These are phyloP conservation scores for Sylvilagus floridanus DNA, from an alignment of 2,797 vertebrate genomes.

Conservation along the genomic window DNA sequence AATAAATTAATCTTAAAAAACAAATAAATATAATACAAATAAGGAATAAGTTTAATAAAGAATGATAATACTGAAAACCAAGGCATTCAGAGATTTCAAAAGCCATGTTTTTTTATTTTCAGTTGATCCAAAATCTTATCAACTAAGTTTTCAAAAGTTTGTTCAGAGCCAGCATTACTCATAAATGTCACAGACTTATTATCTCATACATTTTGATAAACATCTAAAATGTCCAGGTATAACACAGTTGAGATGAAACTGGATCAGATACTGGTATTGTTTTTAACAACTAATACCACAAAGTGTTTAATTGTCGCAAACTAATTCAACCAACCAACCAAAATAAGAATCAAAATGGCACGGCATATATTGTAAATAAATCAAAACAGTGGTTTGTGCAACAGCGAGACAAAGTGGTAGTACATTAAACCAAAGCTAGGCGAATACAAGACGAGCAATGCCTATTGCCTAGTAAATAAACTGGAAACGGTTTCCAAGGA, in stretches of 20 bases:
- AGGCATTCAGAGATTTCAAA: slow-evolving; percentile 91
- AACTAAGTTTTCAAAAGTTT: slow-evolving; percentile 88
- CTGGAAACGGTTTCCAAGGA: slow-evolving; percentile 88
- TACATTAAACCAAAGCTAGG: slow-evolving; percentile 87
- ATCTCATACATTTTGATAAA: slow-evolving; percentile 86
- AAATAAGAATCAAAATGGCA: slow-evolving; percentile 89
- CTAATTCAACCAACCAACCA: slow-evolving; percentile 90
- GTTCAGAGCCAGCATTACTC: slow-evolving; percentile 88
- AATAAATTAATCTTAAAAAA: too few species aligned
- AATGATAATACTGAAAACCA: slow-evolving; percentile 93
- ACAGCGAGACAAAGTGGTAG: slow-evolving; percentile 92
- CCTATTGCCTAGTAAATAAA: slow-evolving; percentile 97
- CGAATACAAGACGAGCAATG: slow-evolving; percentile 87
- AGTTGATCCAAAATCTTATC: slow-evolving; percentile 90
- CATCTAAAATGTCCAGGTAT: slow-evolving; percentile 89
- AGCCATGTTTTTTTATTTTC: slow-evolving; percentile 88
- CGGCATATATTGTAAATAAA: slow-evolving; percentile 88
- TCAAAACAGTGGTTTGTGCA: slow-evolving; percentile 85
- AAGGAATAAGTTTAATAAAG: slow-evolving; percentile 88
- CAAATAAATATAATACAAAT: too few species aligned
- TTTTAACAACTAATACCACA: slow-evolving; percentile 88
- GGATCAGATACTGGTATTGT: slow-evolving; percentile 90
- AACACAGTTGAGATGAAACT: slow-evolving; percentile 90
- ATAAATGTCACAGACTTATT: slow-evolving; percentile 87
- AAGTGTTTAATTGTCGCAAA: slow-evolving; percentile 88